A percentile compares a stretch with the other conserved stretches of the same genome.
Conservation (phyloP, 2,113 vertebrate genomes). For the Tricholaema leucomelas region DNA sequence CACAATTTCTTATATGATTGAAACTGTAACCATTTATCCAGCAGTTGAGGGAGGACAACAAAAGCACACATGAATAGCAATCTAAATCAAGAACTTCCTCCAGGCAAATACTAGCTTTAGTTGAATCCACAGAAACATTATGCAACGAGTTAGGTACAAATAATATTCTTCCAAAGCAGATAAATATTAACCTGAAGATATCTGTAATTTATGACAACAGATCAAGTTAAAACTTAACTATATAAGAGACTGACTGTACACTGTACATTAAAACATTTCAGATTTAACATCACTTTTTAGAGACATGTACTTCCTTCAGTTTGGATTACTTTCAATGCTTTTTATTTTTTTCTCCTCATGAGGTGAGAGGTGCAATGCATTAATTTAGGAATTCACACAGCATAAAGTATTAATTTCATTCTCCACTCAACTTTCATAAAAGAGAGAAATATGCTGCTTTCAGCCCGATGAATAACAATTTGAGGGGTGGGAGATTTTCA, state of each 20-base stretch:
- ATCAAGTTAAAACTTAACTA: not conserved
- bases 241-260: not conserved
- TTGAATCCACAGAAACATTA: not conserved
- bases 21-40: too few species aligned
- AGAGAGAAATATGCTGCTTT: not conserved
- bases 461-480: not conserved
- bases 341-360: not conserved
- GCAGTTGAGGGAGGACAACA: not conserved
- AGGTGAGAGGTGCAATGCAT: not conserved
- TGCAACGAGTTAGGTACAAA: not conserved
- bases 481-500: not conserved
- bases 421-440: too few species aligned
- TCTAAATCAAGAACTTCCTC: not conserved
- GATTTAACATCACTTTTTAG: not conserved
- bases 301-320: not conserved
- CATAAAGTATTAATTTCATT: conserved; percentile 15
- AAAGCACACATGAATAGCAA: not conserved
- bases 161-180: not conserved
- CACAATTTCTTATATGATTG: too few species aligned
- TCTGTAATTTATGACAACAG: not conserved
- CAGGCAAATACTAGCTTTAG: not conserved
- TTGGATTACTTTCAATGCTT: not conserved
- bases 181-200: not conserved
- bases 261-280: not conserved
- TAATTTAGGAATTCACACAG: not conserved